phyloP scores from a whole-genome alignment of 2,888 invertebrate genomes.

The Entomobrya multifasciata region DNA sequence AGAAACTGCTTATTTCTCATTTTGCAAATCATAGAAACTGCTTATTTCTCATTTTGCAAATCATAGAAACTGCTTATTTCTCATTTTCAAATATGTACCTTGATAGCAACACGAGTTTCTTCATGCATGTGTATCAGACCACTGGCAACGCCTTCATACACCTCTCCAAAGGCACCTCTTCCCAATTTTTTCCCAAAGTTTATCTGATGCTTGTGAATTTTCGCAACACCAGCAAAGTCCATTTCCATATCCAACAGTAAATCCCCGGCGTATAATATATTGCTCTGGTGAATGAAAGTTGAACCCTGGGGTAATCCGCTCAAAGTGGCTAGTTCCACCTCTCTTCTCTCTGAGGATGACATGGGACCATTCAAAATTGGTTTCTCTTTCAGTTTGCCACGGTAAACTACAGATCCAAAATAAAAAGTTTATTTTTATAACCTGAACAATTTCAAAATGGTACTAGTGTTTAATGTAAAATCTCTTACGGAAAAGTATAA shows the following conservation, averaged over 20 bases:
- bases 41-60: no score
- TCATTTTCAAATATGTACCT: no score
- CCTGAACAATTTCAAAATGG: background rate
- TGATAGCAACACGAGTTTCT: constrained; percentile 91
- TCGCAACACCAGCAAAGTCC: constrained; percentile 90
- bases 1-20: no score
- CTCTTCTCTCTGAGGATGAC: constrained; percentile 79
- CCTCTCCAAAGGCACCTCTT: constrained; percentile 98
- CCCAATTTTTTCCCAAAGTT: constrained; percentile 94
- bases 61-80: no score
- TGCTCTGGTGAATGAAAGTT: constrained; percentile 90
- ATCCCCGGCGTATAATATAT: constrained; percentile 88
- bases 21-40: no score
- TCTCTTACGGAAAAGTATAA: constrained; percentile 60
- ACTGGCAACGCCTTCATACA: constrained; percentile 93
- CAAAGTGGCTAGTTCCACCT: constrained; percentile 89
- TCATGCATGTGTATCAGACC: constrained; percentile 83
- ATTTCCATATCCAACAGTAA: constrained; percentile 87
- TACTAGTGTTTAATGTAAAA: background rate
- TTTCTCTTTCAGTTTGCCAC: constrained; percentile 86
- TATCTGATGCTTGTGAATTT: constrained; percentile 92
- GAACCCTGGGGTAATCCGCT: constrained; percentile 89
- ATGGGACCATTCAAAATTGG: constrained; percentile 85
- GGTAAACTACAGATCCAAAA: constrained; percentile 83
- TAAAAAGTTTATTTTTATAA: background rate